Evolutionary conservation across 1,140 invertebrate genomes (phyloP), one percentile per base, ranked within the genome.

Genomic region (Cherax quadricarinatus): DNA sequence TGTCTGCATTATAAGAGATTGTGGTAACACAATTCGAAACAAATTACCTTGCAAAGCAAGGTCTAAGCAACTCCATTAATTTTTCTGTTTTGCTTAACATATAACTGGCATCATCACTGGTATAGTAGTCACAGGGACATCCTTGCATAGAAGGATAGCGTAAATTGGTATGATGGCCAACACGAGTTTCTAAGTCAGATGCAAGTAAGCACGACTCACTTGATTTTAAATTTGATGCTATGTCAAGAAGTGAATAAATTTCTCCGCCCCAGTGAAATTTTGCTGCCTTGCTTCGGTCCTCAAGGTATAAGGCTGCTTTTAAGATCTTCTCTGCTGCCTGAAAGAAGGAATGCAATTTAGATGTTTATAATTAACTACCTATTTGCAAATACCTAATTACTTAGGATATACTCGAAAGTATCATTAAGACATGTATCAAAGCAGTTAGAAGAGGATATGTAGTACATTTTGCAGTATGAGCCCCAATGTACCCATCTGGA

Each of bases 241-340:
- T 57, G 7, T 1, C 2, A 30, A 16, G 60, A 4, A 84, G 75
- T 66, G 86, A 24, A 9, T 53, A 49, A n/a, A 4, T 4, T 18
- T n/a, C 9, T 30, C 14, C 41, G 0, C 51, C 24, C 2, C 86
- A 12, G 0, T 81, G n/a, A 10, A 24, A n/a, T 14, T 21, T 41
- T 4, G n/a, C 21, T n/a, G 88, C 78, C 18, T 7, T 21, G 12
- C 48, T 49, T 10, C 51, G 24, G 62, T 89, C 79, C 18, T 48
- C 48, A 21, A 21, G 18, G 18, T 66, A 89, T 4, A 89, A 62
- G 79, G 51, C 51, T 16, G 88, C 88, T 24, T 48, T 62, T 18
- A 89, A 30, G n/a, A 83, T 30, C 79, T 89, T 89, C 41, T 89
- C 88, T 21, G 88, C 79, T 60, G 88, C 88, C 88, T 89, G 80